Conservation (phyloP, 1,140 invertebrate genomes). For the Armadillidium nasatum region DNA sequence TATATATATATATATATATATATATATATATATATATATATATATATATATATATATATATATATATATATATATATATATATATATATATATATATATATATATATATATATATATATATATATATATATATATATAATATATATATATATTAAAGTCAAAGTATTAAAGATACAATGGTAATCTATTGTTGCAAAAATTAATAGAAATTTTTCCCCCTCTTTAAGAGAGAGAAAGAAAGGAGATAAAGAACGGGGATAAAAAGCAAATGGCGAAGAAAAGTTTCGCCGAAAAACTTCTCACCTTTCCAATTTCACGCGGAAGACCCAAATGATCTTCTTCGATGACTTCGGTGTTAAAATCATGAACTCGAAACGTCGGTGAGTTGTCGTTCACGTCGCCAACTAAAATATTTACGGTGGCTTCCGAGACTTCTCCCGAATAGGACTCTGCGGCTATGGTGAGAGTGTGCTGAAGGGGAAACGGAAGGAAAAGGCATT, state of each 20-base stretch:
- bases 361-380: background rate
- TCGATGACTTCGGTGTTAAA: background rate
- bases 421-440: background rate
- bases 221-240: too few species aligned
- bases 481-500: background rate
- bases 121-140: constrained; percentile 5
- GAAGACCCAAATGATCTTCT: constrained; percentile 1
- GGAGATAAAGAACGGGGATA: too few species aligned
- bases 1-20: background rate
- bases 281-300: background rate
- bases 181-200: too few species aligned
- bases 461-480: background rate
- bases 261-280: background rate
- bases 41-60: background rate
- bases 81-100: constrained; percentile 15
- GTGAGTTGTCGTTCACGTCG: background rate
- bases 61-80: constrained; percentile 14
- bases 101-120: constrained; percentile 15
- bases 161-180: too few species aligned
- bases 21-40: background rate
- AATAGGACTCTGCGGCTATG: background rate
- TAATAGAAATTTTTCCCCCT: too few species aligned
- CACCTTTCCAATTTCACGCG: background rate
- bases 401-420: background rate
- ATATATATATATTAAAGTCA: background rate